These are phyloP conservation scores for Helicoverpa assulta DNA, from an alignment of 2,888 invertebrate genomes.

Conservation along the genomic window DNA sequence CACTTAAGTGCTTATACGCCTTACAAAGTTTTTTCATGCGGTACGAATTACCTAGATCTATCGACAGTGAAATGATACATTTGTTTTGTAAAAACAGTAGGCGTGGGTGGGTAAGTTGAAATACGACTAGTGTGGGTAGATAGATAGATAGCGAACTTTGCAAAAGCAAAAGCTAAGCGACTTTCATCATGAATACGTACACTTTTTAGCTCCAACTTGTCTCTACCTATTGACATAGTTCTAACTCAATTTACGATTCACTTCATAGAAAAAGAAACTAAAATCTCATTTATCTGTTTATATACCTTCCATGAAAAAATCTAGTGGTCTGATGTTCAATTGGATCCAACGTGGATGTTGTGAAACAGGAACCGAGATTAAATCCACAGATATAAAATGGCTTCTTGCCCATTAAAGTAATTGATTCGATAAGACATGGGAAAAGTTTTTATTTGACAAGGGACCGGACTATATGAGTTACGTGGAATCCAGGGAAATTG, in stretches of 20 bases:
- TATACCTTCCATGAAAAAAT: conserved; percentile 40
- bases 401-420: conserved; percentile 83
- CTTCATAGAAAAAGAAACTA: conserved; percentile 24
- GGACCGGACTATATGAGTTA: conserved; percentile 83
- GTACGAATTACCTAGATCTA: conserved; percentile 11
- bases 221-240: conserved; percentile 3
- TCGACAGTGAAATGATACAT: neutral
- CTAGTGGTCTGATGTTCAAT: conserved; percentile 52
- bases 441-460: conserved; percentile 88
- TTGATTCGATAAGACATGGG: conserved; percentile 87
- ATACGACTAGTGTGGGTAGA: no score
- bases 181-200: neutral
- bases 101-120: no score
- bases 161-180: no score
- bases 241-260: conserved; percentile 32
- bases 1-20: conserved; percentile 46
- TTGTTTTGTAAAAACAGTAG: conserved; percentile 1
- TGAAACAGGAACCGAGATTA: conserved; percentile 66
- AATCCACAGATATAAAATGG: conserved; percentile 74
- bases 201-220: conserved; percentile 1
- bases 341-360: conserved; percentile 56
- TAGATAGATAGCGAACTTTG: no score
- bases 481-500: conserved; percentile 79
- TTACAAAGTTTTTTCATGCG: conserved; percentile 20
- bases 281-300: conserved; percentile 19